A percentile compares a stretch with the other conserved stretches of the same genome.
Conservation (phyloP, 2,888 invertebrate genomes). For the Chrysotoxum bicinctum region DNA sequence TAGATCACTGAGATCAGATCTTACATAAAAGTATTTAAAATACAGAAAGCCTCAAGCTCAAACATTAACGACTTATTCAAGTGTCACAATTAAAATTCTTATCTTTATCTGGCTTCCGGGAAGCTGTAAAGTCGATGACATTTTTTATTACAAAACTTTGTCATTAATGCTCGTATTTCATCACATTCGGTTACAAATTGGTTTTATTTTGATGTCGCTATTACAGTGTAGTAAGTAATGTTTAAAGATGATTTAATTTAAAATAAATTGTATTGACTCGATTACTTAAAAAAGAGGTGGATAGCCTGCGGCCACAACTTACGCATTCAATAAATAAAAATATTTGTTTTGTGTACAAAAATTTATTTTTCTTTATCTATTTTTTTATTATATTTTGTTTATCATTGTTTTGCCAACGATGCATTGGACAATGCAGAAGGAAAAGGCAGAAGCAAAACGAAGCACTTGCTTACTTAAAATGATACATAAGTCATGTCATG, state of each 20-base stretch:
- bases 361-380: slow-evolving; percentile 1
- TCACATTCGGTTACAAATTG: slow-evolving; percentile 40
- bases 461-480: slow-evolving; percentile 46
- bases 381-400: background rate
- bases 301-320: slow-evolving; percentile 6
- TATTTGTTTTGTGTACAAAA: slow-evolving; percentile 14
- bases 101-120: slow-evolving; percentile 22
- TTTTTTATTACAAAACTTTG: slow-evolving; percentile 8
- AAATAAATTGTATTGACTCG: slow-evolving; percentile 3
- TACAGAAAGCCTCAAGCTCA: no score
- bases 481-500: slow-evolving; percentile 54
- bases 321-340: slow-evolving; percentile 22
- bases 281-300: background rate
- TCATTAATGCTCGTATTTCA: slow-evolving; percentile 16
- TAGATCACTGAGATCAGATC: no score
- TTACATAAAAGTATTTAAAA: no score
- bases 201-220: background rate
- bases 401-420: slow-evolving; percentile 11
- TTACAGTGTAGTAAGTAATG: background rate
- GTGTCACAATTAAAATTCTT: slow-evolving; percentile 18
- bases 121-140: slow-evolving; percentile 17
- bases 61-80: background rate
- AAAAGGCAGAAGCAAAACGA: background rate
- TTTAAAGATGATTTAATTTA: slow-evolving; percentile 9
- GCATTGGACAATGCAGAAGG: slow-evolving; percentile 8